Percentiles rank a stretch among this genome's conserved stretches.
These are phyloP conservation scores for Megamerina dolium DNA, from an alignment of 2,888 invertebrate genomes.

Conservation along the genomic window DNA sequence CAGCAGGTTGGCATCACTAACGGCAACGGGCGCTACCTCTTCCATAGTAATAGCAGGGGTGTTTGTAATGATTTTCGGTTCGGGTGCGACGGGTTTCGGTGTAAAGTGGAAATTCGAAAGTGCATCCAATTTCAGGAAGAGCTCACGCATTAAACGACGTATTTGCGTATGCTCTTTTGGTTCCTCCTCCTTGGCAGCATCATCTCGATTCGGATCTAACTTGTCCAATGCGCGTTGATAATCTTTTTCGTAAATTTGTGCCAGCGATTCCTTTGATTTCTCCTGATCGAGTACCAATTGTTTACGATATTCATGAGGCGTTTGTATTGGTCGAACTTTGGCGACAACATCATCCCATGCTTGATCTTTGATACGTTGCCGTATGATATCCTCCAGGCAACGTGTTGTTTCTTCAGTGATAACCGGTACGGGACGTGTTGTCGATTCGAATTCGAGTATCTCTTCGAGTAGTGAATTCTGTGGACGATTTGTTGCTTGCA, in stretches of 20 bases:
- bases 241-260: conserved; percentile 90
- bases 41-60: conserved; percentile 88
- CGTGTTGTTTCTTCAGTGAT: conserved; percentile 87
- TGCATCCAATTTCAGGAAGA: conserved; percentile 86
- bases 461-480: conserved; percentile 91
- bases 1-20: conserved; percentile 74
- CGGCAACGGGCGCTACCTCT: conserved; percentile 89
- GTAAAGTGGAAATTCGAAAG: conserved; percentile 92
- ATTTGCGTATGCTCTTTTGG: conserved; percentile 76
- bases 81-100: conserved; percentile 78
- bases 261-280: conserved; percentile 87
- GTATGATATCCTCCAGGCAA: conserved; percentile 85
- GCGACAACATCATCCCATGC: conserved; percentile 90
- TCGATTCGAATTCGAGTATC: conserved; percentile 82
- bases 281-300: conserved; percentile 83
- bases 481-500: conserved; percentile 70
- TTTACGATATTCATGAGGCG: conserved; percentile 80
- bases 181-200: conserved; percentile 52
- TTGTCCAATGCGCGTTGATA: conserved; percentile 64
- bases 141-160: conserved; percentile 61
- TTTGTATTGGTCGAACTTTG: conserved; percentile 77
- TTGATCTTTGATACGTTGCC: conserved; percentile 84
- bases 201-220: conserved; percentile 39
- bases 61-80: conserved; percentile 85
- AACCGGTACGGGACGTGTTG: conserved; percentile 76